Base-by-base conservation (phyloP, 2,888 invertebrate species). In the Tubulanus polymorphus region DNA sequence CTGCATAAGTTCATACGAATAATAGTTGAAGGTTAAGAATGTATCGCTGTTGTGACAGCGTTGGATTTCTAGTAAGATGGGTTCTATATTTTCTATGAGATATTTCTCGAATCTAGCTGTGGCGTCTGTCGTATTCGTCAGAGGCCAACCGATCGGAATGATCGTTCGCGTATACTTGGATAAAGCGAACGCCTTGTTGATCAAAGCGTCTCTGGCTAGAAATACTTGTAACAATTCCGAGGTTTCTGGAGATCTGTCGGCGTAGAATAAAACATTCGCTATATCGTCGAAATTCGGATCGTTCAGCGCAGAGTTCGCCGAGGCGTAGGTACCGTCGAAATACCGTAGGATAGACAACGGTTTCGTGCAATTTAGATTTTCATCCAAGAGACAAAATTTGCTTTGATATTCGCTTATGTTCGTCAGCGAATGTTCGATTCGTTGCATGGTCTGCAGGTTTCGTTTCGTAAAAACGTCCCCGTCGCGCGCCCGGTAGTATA, bases 311-410 rank as follows among this genome's bases (percentile, higher is more conserved):
- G 51, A 8, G 15, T 52, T 41, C 23, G 66, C 30, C 35, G 30
- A n/a, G 2, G 60, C 48, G 28, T 60, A 63, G 0, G 68, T 66
- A 2, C 71, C 69, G 45, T 71, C 71, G 55, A 71, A 71, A 35
- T 63, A 66, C 2, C 68, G 59, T 6, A 69, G 46, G 6, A 69
- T 56, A 1, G 70, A 70, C 15, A 54, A 57, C 0, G 65, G 63
- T 5, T 59, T 59, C 23, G 56, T 53, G 53, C 69, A 69, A 15
- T 5, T 5, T 10, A 25, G 26, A n/a, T 52, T 29, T 48, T 46
- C 23, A 30, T 47, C 6, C 37, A 1, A 1, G 41, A 18, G 29
- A 52, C 37, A 8, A 49, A 56, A 2, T 23, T 30, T 2, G 37
- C 3, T 27, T 48, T 48, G 2, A 25, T 23, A 29, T 41, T 15